Base-by-base conservation (phyloP, 2,113 vertebrate species). In the Mus musculus region DNA sequence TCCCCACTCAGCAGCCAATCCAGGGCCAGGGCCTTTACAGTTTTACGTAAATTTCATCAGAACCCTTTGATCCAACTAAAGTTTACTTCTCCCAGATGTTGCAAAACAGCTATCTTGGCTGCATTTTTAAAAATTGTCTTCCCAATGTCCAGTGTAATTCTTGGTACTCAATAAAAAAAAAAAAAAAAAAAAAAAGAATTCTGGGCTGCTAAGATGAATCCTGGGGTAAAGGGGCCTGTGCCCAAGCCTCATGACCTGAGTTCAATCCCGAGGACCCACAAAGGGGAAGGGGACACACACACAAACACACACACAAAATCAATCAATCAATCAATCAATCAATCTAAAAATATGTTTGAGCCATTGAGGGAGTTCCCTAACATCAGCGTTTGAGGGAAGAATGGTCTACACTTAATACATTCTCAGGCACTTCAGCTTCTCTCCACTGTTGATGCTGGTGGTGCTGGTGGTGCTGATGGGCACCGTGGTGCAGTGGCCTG, bases 101-200 rank as follows among this genome's bases (percentile, higher is more conserved):
- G 36, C 16, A 56, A 77, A 97, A 30, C 39, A 87, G 76, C 49
- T 54, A 33, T 11, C 19, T 14, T 75, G 75, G 11, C 69, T 90
- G 1, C 24, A 84, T 30, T 89, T 93, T 81, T 56, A 56, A 94
- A 96, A 95, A 54, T 16, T 36, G 56, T 30, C 73, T 87, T 46
- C 20, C 52, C n/a, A 30, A 28, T 28, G 61, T 39, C 77, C 11
- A 59, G 54, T 52, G 93, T 39, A 92, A n/a, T 42, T 8, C 77
- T 30, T 8, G 30, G 82, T 17, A 78, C 19, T 52, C 71, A 69
- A 30, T 30, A 9, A 81, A 49, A 49, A 49, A 49, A 9, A 81
- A 81, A 42, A n/a, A n/a, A n/a, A 3, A 54, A 54, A 54, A 54
- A 67, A 69, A 24, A 65, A 13, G 42, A 19, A 87, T 20, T 52